Base-by-base conservation (phyloP, 2,888 invertebrate genomes). In the Eupithecia abbreviata region DNA sequence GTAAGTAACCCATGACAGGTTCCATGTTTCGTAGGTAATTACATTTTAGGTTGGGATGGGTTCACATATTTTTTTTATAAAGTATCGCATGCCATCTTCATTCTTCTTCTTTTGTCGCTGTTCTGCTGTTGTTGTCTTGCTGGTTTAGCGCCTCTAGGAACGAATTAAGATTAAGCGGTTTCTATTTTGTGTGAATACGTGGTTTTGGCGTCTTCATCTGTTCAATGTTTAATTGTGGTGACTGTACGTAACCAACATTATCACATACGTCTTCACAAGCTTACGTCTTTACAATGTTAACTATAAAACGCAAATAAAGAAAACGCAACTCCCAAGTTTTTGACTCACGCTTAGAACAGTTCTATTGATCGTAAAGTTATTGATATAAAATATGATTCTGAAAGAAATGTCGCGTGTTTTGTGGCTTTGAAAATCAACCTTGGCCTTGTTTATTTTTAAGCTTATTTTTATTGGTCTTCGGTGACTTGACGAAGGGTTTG, bases 401-500 rank as follows among this genome's bases (percentile, higher is more conserved):
- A 69, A 69, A 69, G 69, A 58, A 62, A 72, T 43, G 72, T 58
- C 5, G 58, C 72, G 72, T 62, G 55, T 72, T 62, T 55, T 43
- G 72, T n/a, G n/a, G 47, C 47, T 47, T 69, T 49, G 10, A 69
- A 45, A 69, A 30, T 47, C 47, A 18, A 47, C 45, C 69, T 69
- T 69, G 69, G 47, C 69, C 69, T 69, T 68, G 45, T 68, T 47
- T 30, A 2, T 30, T 71, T 55, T 7, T 41, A 9, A 51, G 6
- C 30, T 10, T 2, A 68, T 45, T 68, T 68, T n/a, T 45, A 43
- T n/a, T 47, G 9, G 43, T 15, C 68, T 68, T 47, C 47, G 69
- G 49, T 47, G 45, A 18, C 18, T 47, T 18, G 43, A 12, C 47
- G 18, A 45, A 47, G 41, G 30, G 55, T 65, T 15, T 18, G 18